Evolutionary conservation across 2,888 invertebrate species (phyloP), one percentile per base, ranked within the genome.

Genomic region (Drosophila meridiana): DNA sequence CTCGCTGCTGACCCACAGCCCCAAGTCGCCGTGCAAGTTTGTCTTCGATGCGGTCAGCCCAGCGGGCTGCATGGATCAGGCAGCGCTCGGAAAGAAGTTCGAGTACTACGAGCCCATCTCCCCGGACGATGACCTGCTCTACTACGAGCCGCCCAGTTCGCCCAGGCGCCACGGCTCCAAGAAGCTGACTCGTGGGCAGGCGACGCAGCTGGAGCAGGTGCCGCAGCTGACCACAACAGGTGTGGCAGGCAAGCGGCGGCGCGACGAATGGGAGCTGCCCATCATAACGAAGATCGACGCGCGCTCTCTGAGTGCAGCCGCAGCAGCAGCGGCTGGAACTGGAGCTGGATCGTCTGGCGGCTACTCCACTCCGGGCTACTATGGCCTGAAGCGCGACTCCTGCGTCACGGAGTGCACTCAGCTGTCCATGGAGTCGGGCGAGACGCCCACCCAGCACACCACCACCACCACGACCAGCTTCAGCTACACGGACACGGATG

Each of bases 1-100:
- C 36, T 91, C 89, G 36, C 83, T 89, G 66, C 75, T 88, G 8
- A 78, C 83, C 7, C 89, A 89, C 4, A 95, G 95, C 72, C 95
- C 95, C 0, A 94, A 94, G 79, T 94, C 95, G 45, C 94, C 95
- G 0, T 93, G 95, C 40, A 95, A 95, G 80, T 95, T 95, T 73
- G 94, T 95, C 50, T 95, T 95, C 80, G 94, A 93, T 78, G 93
- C 93, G 5, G 92, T 93, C 26, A 93, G 93, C 75, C 93, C 93
- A 0, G 79, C 81, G n/a, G 56, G 76, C 2, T 89, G 89, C 48
- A 73, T 74, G 61, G 86, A 85, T 43, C 80, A 80, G 52, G 45
- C 70, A 0, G 65, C 82, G 1, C 71, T 84, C 56, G 68, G 77
- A 28, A 85, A 90, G 58, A 93, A 93, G 74, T 93, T 93, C 59